Base-by-base conservation (phyloP, 2,797 vertebrate species). In the Notamacropus eugenii region DNA sequence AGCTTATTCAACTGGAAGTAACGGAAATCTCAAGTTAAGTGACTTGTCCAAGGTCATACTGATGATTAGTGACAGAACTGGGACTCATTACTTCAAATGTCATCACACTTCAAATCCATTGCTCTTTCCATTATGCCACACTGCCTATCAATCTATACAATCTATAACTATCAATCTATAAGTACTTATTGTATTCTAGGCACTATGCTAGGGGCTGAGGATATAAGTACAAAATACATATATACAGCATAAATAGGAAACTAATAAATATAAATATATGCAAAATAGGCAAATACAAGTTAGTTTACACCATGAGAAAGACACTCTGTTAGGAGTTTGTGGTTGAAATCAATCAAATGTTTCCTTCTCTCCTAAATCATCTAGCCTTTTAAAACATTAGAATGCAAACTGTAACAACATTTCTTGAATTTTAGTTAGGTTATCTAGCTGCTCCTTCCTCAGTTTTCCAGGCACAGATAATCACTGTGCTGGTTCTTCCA, bases 381-480 rank as follows among this genome's bases (percentile, higher is more conserved):
- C 74, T 57, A 74, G 2, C 3, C 74, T 27, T n/a, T 52, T 95
- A 74, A 96, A 74, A 94, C 56, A 74, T 5, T 92, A 96, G 10
- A 92, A 54, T 82, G 91, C 11, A 59, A 58, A 74, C 92, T 94
- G 10, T 19, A 92, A 31, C n/a, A 74, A 90, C 10, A 93, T 4
- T 55, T 94, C 9, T 87, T 46, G 9, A 54, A 31, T 95, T 92
- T 74, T 57, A 54, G 55, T 22, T 55, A 28, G 67, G 29, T 62
- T 57, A 55, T 94, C 11, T 56, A 1, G 82, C 28, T 91, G 54
- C 1, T 90, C n/a, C n/a, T 90, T 90, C 54, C 27, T 31, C 40
- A 92, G 6, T 67, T 54, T 87, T 92, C 1, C 19, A 82, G 22
- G 54, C 90, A 91, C 28, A 97, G 55, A 59, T 90, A 58, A 6